Conservation (phyloP, 2,113 vertebrate genomes). For the Cygnus buccinator region DNA sequence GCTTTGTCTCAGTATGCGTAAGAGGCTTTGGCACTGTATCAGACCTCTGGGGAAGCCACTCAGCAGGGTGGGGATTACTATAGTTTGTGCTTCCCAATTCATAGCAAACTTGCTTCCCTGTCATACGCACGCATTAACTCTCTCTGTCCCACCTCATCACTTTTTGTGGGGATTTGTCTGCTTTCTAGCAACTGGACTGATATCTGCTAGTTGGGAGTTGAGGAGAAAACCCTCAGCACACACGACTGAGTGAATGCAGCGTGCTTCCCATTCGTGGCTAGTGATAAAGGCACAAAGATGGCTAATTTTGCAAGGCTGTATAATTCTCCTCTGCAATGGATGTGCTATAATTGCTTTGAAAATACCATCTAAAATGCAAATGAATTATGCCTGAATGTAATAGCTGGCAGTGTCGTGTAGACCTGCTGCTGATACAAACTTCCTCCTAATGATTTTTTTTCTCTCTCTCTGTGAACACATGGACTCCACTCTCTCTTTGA, state of each 20-base stretch:
- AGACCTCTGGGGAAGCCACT: conserved; percentile 82
- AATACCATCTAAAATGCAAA: conserved; percentile 67
- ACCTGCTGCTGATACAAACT: conserved; percentile 37
- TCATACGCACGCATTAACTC: conserved; percentile 70
- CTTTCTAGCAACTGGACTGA: conserved; percentile 1
- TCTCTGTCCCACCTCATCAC: conserved; percentile 57
- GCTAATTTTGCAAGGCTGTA: conserved; percentile 45
- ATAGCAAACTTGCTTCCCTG: conserved; percentile 77
- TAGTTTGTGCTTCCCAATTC: conserved; percentile 79
- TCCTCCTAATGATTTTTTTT: conserved; percentile 18
- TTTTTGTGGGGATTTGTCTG: conserved; percentile 8
- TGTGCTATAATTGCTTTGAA: neutral
- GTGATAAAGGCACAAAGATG: conserved; percentile 28
- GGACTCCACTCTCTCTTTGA: conserved; percentile 1
- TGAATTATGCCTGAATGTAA: conserved; percentile 44
- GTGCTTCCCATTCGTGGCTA: neutral
- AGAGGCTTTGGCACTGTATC: conserved; percentile 81
- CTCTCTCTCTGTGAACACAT: neutral
- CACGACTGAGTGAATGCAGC: neutral
- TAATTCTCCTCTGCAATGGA: neutral
- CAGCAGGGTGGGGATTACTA: conserved; percentile 82
- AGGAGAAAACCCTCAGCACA: neutral
- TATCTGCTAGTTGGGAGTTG: conserved; percentile 13
- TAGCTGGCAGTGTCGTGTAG: neutral
- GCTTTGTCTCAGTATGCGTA: conserved; percentile 83